A percentile compares a stretch with the other conserved stretches of the same genome.
Evolutionary conservation across 2,888 invertebrate genomes (phyloP).

Genomic region (Eumerus sabulonum): DNA sequence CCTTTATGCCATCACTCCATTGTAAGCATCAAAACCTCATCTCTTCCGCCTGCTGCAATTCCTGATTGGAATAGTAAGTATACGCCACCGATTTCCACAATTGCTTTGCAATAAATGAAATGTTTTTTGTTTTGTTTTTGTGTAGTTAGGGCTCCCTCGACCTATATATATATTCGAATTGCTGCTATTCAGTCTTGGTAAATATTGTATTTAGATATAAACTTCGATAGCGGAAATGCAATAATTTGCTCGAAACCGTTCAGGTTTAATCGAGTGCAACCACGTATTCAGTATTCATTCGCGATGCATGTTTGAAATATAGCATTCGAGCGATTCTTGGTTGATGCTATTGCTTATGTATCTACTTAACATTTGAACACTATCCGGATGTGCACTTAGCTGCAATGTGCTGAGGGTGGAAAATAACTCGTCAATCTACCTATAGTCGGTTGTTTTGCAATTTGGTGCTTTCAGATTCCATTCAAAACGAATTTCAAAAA

Average conservation of each 20-base stretch:
- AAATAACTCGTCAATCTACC: too few species aligned
- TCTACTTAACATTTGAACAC: constrained; percentile 38
- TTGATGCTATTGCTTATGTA: background rate
- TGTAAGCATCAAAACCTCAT: too few species aligned
- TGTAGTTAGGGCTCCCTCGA: too few species aligned
- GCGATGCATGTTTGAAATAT: too few species aligned
- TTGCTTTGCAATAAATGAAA: constrained; percentile 39
- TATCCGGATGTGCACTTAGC: constrained; percentile 39
- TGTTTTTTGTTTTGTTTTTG: constrained; percentile 21
- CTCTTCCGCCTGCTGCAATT: background rate
- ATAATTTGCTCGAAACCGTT: constrained; percentile 41
- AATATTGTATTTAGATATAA: constrained; percentile 51
- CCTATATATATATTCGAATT: too few species aligned
- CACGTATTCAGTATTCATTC: too few species aligned
- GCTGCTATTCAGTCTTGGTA: background rate
- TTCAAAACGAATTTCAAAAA: too few species aligned
- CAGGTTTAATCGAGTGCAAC: constrained; percentile 32
- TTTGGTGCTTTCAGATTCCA: too few species aligned
- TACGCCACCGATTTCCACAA: constrained; percentile 43
- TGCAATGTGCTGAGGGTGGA: too few species aligned
- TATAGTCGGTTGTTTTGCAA: too few species aligned
- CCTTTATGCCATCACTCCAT: too few species aligned
- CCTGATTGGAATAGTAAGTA: constrained; percentile 46
- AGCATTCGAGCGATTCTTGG: too few species aligned
- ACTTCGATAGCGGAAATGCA: constrained; percentile 32